Evolutionary conservation across 64 coral and sea anemone genomes (phyloP).

Genomic region (Stylophora pistillata): DNA sequence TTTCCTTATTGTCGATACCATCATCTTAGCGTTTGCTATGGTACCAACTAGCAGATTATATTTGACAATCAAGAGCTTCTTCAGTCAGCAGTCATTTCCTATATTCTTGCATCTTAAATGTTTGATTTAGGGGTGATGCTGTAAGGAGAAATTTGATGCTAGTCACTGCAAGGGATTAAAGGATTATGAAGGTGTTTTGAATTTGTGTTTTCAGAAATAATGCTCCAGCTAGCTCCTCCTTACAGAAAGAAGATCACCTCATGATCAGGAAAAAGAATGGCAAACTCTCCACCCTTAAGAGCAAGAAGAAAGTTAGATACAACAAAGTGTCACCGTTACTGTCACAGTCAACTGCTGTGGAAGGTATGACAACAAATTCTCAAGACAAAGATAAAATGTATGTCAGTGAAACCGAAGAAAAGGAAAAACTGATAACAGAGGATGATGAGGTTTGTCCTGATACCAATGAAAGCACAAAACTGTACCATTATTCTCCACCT

Average conservation of each 20-base stretch:
- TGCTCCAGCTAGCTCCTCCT: not conserved
- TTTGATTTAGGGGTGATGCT: too few relatives aligned
- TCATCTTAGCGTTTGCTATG: too few relatives aligned
- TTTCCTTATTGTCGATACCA: too few relatives aligned
- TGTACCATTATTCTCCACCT: slow-evolving; percentile 1
- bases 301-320: slow-evolving; percentile 55
- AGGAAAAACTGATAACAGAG: not conserved
- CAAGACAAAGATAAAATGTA: not conserved
- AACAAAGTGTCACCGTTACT: slow-evolving; percentile 23
- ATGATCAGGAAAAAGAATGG: not conserved
- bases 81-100: too few relatives aligned
- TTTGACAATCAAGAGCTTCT: too few relatives aligned
- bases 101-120: too few relatives aligned
- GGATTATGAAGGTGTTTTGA: not conserved
- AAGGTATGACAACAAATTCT: not conserved
- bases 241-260: slow-evolving; percentile 5
- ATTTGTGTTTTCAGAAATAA: not conserved
- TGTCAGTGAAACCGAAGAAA: not conserved
- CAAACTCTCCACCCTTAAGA: slow-evolving; percentile 39
- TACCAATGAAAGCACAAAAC: slow-evolving; percentile 39
- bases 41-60: too few relatives aligned
- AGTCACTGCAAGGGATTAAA: not conserved
- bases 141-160: not conserved
- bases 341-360: not conserved
- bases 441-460: not conserved